phyloP scores from a whole-genome alignment of 2,113 vertebrate genomes.

The Strix aluco region DNA sequence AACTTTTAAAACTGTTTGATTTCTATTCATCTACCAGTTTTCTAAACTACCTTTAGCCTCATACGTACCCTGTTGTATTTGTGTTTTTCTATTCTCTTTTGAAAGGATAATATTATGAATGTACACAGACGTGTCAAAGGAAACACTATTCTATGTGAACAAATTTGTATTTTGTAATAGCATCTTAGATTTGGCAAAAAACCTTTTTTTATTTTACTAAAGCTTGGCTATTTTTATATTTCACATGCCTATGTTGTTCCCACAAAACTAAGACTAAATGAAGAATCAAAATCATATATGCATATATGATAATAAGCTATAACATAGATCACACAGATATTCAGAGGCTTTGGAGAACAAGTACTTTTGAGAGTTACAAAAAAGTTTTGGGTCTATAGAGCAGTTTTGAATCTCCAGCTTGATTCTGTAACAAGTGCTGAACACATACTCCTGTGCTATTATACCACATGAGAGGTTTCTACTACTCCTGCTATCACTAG shows the following conservation, averaged over 20 bases:
- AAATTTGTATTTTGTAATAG: neutral
- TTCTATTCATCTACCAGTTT: neutral
- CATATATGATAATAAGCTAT: too few species aligned
- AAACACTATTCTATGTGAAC: neutral
- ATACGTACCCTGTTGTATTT: accelerated
- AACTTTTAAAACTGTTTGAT: neutral
- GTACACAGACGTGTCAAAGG: neutral
- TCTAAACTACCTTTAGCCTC: neutral
- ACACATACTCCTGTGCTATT: neutral
- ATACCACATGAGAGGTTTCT: neutral
- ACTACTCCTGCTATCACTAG: neutral
- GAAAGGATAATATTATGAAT: neutral
- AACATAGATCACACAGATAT: neutral
- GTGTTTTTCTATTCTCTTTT: neutral
- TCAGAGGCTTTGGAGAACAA: neutral
- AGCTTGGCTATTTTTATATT: neutral
- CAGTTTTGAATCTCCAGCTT: neutral
- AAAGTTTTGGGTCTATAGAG: neutral
- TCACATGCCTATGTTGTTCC: neutral
- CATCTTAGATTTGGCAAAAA: neutral
- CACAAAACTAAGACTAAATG: neutral
- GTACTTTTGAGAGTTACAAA: neutral
- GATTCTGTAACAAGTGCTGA: neutral
- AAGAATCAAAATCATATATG: neutral
- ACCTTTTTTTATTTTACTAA: neutral